Base-by-base conservation (phyloP, 2,888 invertebrate species). In the Dysmachus trigonus region DNA sequence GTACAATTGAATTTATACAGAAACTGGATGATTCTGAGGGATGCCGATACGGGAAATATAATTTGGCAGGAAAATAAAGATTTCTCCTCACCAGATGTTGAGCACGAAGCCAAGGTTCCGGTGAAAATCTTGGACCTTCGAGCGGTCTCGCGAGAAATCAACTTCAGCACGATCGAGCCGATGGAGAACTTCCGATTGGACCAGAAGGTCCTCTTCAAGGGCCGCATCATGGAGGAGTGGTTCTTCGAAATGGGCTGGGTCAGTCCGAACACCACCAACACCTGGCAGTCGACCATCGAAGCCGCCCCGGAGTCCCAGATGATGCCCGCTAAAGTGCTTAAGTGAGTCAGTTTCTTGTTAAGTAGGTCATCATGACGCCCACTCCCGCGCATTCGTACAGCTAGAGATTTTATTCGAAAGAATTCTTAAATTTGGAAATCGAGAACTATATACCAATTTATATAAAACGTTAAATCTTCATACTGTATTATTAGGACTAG, bases 171-270 rank as follows among this genome's bases (percentile, higher is more conserved):
- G 15, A 94, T 96, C 71, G 98, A 99, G 92, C 94, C 96, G 8
- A 97, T 99, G 95, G 98, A 99, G 88, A 97, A 97, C 91, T 99
- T 99, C 92, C 94, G 99, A 88, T 93, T 99, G 88, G 99, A 99
- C 92, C 99, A 97, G 91, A 92, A 94, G 90, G 94, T 94, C 2
- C 93, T 96, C 10, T 96, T 96, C 92, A 96, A 96, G 91, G 98
- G 98, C 1, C 95, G 97, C 88, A 97, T 97, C 90, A 94, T 99
- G 89, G 99, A 99, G 92, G 99, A 99, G 92, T 99, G 99, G 99
- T 97, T 97, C 93, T 99, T 99, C 92, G 99, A 99, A 91, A 99
- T 99, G 94, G 99, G 99, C 71, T 99, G 97, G 93, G 99, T 99
- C 18, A 99, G 99, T 90, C 97, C 99, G 0, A 98, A 98, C 90